phyloP scores from a whole-genome alignment of 1,140 invertebrate species.

The Meteorus sp. region DNA sequence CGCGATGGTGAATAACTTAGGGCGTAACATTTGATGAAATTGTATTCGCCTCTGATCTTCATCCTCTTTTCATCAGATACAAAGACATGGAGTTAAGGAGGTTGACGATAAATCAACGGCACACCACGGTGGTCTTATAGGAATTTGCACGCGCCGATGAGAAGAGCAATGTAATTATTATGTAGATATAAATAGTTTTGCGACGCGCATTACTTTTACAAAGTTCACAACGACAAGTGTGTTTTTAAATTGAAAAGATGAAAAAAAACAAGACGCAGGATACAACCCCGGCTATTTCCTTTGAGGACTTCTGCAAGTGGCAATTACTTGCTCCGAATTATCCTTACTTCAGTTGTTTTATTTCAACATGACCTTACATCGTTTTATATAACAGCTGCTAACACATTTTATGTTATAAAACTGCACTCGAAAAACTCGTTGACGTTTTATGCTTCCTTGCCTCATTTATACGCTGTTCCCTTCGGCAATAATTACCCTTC shows the following conservation, averaged over 20 bases:
- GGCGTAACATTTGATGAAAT: conserved; percentile 3
- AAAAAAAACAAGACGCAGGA: conserved; percentile 29
- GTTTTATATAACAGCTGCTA: not conserved
- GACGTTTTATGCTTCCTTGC: conserved; percentile 7
- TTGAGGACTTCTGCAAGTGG: conserved; percentile 30
- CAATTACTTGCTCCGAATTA: conserved; percentile 32
- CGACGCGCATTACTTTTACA: too few species aligned
- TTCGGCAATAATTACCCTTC: not conserved
- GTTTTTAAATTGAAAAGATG: too few species aligned
- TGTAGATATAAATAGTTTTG: too few species aligned
- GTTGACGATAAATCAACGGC: too few species aligned
- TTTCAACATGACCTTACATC: not conserved
- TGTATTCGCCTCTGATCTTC: conserved; percentile 28
- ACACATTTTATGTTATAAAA: too few species aligned
- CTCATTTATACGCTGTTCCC: not conserved
- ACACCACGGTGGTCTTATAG: too few species aligned
- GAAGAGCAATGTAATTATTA: too few species aligned
- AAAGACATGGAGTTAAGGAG: too few species aligned
- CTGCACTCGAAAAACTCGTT: too few species aligned
- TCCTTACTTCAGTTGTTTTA: conserved; percentile 31
- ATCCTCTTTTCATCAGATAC: too few species aligned
- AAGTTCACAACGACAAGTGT: too few species aligned
- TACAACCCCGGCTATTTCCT: conserved; percentile 10
- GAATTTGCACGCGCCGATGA: too few species aligned
- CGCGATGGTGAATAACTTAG: not conserved